A percentile compares a stretch with the other conserved stretches of the same genome.
Conservation (phyloP, 2,888 invertebrate species). For the Andrena haemorrhoa region DNA sequence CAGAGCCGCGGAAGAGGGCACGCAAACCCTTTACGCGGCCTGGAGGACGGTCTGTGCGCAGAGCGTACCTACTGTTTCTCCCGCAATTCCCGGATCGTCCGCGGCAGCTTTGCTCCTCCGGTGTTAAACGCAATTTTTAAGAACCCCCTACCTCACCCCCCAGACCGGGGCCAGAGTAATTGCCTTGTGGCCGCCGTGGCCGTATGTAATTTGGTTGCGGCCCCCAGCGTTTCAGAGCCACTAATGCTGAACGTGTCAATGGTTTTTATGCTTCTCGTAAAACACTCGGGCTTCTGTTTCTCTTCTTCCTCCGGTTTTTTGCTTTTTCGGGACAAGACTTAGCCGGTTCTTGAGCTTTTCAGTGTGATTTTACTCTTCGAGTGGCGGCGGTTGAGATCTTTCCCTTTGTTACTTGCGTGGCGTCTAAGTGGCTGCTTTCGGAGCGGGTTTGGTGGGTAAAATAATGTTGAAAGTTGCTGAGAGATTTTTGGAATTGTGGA, state of each 20-base stretch:
- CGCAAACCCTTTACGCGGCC: constrained; percentile 59
- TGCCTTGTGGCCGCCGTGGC: constrained; percentile 44
- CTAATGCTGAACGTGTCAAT: constrained; percentile 47
- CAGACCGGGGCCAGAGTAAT: constrained; percentile 55
- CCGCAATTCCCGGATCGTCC: constrained; percentile 67
- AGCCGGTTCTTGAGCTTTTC: neutral
- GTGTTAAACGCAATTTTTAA: constrained; percentile 64
- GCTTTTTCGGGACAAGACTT: neutral
- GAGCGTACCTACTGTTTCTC: constrained; percentile 55
- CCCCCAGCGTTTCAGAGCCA: constrained; percentile 19
- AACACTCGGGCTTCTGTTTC: constrained; percentile 3
- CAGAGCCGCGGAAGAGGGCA: constrained; percentile 59
- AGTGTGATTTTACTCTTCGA: neutral
- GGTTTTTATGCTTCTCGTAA: constrained; percentile 31
- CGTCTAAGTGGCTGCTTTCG: neutral
- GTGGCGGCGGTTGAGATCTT: neutral
- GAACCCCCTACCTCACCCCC: constrained; percentile 21
- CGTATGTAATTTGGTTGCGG: constrained; percentile 36
- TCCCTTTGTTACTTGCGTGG: neutral
- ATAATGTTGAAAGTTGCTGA: neutral
- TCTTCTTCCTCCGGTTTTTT: neutral
- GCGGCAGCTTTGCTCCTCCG: constrained; percentile 27
- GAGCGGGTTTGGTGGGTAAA: neutral
- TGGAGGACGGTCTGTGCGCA: constrained; percentile 35
- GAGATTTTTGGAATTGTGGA: too few relatives aligned